These are phyloP conservation scores for Zygaena filipendulae DNA, from an alignment of 2,888 invertebrate genomes.

Conservation along the genomic window DNA sequence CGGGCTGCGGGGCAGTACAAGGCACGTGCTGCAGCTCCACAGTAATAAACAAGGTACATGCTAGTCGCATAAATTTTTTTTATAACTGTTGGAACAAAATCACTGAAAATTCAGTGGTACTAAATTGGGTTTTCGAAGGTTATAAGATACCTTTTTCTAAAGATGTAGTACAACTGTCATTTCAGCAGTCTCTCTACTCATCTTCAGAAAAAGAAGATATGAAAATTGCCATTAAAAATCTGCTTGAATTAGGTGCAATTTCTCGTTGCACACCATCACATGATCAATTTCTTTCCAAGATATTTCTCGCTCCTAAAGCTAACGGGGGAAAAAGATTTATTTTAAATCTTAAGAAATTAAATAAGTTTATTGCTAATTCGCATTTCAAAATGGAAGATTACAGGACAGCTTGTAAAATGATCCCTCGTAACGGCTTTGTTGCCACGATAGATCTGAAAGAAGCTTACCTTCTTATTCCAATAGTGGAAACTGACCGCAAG, in stretches of 20 bases:
- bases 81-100: neutral
- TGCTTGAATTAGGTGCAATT: conserved; percentile 6
- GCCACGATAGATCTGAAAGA: conserved; percentile 10
- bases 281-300: conserved; percentile 12
- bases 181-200: too few species aligned
- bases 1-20: too few species aligned
- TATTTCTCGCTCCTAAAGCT: conserved; percentile 12
- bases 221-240: conserved; percentile 6
- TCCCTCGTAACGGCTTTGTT: conserved; percentile 7
- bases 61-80: neutral
- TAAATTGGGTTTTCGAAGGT: conserved; percentile 8
- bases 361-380: conserved; percentile 9
- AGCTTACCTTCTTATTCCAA: conserved; percentile 9
- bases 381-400: conserved; percentile 18
- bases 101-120: conserved; percentile 4
- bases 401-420: conserved; percentile 9
- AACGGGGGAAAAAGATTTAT: conserved; percentile 15
- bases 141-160: too few species aligned
- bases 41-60: too few species aligned
- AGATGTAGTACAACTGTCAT: too few species aligned
- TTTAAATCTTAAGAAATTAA: conserved; percentile 14
- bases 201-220: conserved; percentile 25
- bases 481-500: conserved; percentile 1
- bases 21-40: neutral
- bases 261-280: neutral